Evolutionary conservation across 2,888 invertebrate genomes (phyloP).

Genomic region (Allophyes oxyacanthae): DNA sequence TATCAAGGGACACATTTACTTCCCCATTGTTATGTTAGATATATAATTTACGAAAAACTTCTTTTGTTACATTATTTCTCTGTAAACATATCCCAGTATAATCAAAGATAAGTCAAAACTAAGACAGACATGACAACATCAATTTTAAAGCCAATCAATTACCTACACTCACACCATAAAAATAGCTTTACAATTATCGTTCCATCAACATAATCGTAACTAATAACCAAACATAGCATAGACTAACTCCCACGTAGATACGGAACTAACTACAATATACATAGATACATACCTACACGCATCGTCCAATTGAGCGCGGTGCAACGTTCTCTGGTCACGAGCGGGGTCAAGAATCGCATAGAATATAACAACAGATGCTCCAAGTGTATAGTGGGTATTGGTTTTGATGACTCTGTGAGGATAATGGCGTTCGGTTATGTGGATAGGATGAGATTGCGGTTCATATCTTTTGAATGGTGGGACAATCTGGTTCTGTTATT

Average conservation of each 20-base stretch:
- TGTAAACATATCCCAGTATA: too few relatives aligned
- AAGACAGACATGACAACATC: too few relatives aligned
- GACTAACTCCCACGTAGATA: constrained; percentile 50
- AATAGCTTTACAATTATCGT: constrained; percentile 5
- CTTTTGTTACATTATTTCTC: too few relatives aligned
- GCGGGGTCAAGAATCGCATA: constrained; percentile 82
- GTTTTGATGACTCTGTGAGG: constrained; percentile 27
- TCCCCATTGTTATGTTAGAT: too few relatives aligned
- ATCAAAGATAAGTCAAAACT: too few relatives aligned
- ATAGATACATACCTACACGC: constrained; percentile 40
- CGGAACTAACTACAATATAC: constrained; percentile 46
- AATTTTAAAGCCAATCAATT: too few relatives aligned
- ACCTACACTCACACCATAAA: constrained; percentile 1
- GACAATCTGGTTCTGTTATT: too few relatives aligned
- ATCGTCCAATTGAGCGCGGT: constrained; percentile 80
- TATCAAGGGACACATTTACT: too few relatives aligned
- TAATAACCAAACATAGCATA: constrained; percentile 15
- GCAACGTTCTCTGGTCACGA: constrained; percentile 86
- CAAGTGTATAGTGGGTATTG: constrained; percentile 22
- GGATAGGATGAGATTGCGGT: constrained; percentile 11
- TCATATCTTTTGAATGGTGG: constrained; percentile 1
- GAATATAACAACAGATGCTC: constrained; percentile 58
- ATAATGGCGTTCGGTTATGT: constrained; percentile 22
- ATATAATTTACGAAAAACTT: too few relatives aligned
- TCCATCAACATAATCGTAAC: neutral